Evolutionary conservation across 92 coral and sea anemone species (phyloP).

Genomic region (Scolanthus callimorphus): DNA sequence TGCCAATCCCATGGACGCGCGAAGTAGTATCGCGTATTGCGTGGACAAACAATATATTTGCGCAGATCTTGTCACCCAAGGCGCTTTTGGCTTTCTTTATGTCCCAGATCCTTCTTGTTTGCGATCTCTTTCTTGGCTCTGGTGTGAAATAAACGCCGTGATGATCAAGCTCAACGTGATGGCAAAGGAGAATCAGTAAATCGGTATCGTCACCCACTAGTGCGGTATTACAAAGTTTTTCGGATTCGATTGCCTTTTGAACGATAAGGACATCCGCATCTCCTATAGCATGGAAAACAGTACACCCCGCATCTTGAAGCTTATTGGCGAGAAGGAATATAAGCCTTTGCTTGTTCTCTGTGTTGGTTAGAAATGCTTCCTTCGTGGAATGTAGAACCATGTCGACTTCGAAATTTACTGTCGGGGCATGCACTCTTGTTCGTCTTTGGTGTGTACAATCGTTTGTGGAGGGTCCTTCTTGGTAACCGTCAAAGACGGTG

Average conservation of each 20-base stretch:
- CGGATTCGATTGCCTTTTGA: neutral
- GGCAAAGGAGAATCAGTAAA: constrained; percentile 21
- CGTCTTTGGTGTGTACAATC: constrained; percentile 13
- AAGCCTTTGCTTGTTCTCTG: constrained; percentile 27
- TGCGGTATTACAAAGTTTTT: constrained; percentile 3
- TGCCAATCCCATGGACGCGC: constrained; percentile 39
- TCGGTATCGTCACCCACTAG: constrained; percentile 39
- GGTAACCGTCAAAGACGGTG: constrained; percentile 11
- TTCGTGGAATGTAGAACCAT: constrained; percentile 27
- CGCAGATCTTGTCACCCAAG: constrained; percentile 13
- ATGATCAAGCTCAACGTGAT: constrained; percentile 9
- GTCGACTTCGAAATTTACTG: constrained; percentile 6
- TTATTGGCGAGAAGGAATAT: constrained; percentile 7
- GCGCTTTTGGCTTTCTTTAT: constrained; percentile 17
- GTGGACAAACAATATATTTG: constrained; percentile 10
- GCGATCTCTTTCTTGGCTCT: constrained; percentile 11
- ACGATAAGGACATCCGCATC: constrained; percentile 24
- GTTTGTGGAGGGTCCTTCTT: constrained; percentile 7
- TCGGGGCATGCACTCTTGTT: neutral
- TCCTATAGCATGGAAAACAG: constrained; percentile 11
- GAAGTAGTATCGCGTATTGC: constrained; percentile 25
- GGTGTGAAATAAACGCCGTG: constrained; percentile 29
- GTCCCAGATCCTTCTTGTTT: constrained; percentile 10
- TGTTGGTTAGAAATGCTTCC: constrained; percentile 24
- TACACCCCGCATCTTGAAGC: constrained; percentile 15